phyloP scores from a whole-genome alignment of 2,113 vertebrate species.

The Tachysurus fulvidraco region DNA sequence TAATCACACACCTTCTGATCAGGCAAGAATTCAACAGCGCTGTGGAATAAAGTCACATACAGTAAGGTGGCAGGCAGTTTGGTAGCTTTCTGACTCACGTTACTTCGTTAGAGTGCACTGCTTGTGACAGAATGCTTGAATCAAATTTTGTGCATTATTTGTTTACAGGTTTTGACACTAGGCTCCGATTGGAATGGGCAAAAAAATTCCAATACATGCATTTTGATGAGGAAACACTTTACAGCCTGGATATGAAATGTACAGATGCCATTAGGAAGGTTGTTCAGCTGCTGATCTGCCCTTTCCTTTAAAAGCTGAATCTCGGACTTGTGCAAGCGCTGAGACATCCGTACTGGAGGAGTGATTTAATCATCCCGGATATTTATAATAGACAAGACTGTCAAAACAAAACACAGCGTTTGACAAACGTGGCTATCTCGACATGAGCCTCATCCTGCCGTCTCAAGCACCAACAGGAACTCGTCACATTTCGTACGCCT shows the following conservation, averaged over 20 bases:
- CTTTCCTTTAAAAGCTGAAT: constrained; percentile 4
- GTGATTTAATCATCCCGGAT: constrained; percentile 34
- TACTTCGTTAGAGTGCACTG: background rate
- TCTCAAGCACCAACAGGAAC: constrained; percentile 19
- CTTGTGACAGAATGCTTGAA: background rate
- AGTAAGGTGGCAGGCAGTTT: background rate
- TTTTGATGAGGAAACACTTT: background rate
- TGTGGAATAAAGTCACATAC: background rate
- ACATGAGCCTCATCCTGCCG: background rate
- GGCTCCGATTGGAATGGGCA: background rate
- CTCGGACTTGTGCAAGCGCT: background rate
- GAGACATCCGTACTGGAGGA: constrained; percentile 27
- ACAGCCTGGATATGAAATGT: background rate
- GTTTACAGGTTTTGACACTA: background rate
- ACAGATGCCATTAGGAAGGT: background rate
- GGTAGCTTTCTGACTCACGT: background rate
- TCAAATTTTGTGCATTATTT: background rate
- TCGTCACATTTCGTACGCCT: constrained; percentile 45
- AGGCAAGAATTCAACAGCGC: background rate
- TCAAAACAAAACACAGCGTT: constrained; percentile 42
- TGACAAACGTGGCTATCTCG: constrained; percentile 38
- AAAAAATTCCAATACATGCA: background rate
- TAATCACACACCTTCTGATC: background rate
- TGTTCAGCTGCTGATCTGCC: background rate
- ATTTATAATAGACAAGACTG: constrained; percentile 41